Conservation (phyloP, 37 sponge, comb jelly and placozoan genomes). For the Aphrocallistes beatrix region DNA sequence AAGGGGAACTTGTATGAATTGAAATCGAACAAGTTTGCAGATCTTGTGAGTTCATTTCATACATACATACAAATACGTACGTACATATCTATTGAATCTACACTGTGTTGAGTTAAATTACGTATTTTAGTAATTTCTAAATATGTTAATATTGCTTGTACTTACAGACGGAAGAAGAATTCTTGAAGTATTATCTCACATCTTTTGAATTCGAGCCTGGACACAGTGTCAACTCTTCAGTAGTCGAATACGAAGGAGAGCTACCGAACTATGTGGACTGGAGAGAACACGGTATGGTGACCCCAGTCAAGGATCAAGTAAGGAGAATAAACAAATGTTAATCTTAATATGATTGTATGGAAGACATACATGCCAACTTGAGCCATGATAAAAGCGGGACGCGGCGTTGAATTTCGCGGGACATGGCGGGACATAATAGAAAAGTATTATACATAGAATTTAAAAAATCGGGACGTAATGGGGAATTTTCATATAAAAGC, state of each 20-base stretch:
- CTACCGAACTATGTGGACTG: not conserved
- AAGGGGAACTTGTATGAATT: not conserved
- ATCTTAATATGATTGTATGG: too few species aligned
- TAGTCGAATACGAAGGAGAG: not conserved
- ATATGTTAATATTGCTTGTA: not conserved
- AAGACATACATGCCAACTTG: too few species aligned
- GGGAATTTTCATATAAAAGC: too few species aligned
- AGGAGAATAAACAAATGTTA: too few species aligned
- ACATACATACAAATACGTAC: too few species aligned
- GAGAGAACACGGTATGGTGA: slow-evolving; percentile 2
- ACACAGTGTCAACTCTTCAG: not conserved
- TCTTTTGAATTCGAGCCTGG: not conserved
- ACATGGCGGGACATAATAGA: too few species aligned
- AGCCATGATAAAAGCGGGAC: too few species aligned
- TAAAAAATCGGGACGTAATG: too few species aligned
- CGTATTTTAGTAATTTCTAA: not conserved
- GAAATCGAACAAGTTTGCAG: not conserved
- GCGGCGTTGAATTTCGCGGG: too few species aligned
- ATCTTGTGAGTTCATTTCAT: not conserved
- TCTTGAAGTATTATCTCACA: not conserved
- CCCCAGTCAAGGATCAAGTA: slow-evolving; percentile 1
- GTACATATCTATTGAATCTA: too few species aligned
- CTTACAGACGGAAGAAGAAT: not conserved
- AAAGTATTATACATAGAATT: too few species aligned
- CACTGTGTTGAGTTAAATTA: too few species aligned